Evolutionary conservation across 2,113 vertebrate genomes (phyloP).

Genomic region (Ursus arctos): DNA sequence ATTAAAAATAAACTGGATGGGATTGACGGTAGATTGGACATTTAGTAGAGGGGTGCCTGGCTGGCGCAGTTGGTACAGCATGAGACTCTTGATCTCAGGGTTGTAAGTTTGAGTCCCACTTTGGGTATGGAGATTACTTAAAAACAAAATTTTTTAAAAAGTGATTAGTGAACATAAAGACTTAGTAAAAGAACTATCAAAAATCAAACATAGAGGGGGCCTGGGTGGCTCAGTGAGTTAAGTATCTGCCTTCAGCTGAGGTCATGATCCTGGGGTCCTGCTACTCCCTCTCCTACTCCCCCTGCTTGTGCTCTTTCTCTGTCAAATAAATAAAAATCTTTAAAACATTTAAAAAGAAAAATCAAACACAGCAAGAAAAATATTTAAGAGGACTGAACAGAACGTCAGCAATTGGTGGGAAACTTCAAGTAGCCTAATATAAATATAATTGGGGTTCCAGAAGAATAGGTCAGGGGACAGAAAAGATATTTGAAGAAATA

Average conservation of each 20-base stretch:
- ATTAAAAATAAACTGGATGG: background rate
- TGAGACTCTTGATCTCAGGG: background rate
- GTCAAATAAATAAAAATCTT: no score
- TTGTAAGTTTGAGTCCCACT: background rate
- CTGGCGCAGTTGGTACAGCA: background rate
- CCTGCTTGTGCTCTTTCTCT: no score
- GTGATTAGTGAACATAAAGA: background rate
- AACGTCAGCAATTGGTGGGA: background rate
- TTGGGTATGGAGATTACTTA: background rate
- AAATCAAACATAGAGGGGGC: background rate
- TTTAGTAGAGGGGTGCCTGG: background rate
- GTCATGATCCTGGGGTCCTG: no score
- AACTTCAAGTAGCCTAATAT: background rate
- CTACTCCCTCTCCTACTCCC: no score
- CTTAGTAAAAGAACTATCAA: background rate
- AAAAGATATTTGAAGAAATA: conserved; percentile 28
- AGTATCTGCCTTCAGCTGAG: no score
- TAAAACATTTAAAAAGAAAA: background rate
- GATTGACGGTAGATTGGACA: background rate
- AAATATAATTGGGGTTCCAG: background rate
- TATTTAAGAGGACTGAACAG: background rate
- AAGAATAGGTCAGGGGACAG: background rate
- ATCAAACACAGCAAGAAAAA: background rate
- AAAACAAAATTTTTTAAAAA: background rate
- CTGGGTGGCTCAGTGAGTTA: no score